Evolutionary conservation across 2,113 vertebrate genomes (phyloP).

Genomic region (Naja naja): DNA sequence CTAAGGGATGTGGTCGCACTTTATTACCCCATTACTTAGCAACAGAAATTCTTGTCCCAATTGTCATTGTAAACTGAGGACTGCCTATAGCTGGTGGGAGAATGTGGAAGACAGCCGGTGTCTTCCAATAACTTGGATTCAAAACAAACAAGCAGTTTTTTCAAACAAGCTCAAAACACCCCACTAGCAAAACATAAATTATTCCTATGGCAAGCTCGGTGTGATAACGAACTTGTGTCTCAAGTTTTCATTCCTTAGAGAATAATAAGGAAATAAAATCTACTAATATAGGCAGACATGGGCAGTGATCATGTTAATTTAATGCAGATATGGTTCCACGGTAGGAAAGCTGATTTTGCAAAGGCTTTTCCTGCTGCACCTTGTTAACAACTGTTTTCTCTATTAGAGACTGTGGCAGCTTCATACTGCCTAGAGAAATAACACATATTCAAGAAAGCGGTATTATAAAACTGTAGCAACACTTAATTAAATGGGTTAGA

Average conservation of each 20-base stretch:
- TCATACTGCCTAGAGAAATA: conserved; percentile 3
- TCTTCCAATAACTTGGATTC: not conserved
- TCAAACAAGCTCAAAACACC: not conserved
- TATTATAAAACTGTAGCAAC: conserved; percentile 4
- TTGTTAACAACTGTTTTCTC: conserved; percentile 3
- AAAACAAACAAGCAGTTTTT: not conserved
- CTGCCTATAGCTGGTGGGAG: not conserved
- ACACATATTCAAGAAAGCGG: not conserved
- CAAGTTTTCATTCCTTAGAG: not conserved
- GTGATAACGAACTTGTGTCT: not conserved
- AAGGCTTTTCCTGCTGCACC: not conserved
- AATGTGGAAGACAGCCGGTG: not conserved
- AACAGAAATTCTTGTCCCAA: not conserved
- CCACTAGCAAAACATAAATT: not conserved
- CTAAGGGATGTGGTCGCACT: not conserved
- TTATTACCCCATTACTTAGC: not conserved
- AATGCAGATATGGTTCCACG: not conserved
- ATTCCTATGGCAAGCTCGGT: not conserved
- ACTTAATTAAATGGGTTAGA: not conserved
- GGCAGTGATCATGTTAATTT: not conserved
- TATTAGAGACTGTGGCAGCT: not conserved
- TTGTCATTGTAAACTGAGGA: not conserved
- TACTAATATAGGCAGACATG: not conserved
- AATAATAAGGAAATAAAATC: not conserved
- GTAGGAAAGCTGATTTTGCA: conserved; percentile 14